Percentiles rank a stretch among this genome's conserved stretches.
Evolutionary conservation across 1,140 invertebrate species (phyloP).

Genomic region (Drosophila subobscura): DNA sequence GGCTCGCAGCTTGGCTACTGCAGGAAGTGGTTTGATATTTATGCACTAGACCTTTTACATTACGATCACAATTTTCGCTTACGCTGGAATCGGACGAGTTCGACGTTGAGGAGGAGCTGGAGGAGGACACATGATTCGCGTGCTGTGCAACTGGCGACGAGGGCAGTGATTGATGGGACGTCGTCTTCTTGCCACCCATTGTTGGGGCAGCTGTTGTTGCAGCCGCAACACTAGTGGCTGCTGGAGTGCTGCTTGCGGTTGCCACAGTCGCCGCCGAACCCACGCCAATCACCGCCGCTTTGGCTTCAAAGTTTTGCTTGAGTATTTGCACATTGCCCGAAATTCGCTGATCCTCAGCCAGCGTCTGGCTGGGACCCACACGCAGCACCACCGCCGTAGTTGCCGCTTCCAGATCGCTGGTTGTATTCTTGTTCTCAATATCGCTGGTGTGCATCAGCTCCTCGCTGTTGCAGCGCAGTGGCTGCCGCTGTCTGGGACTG

Average conservation of each 20-base stretch:
- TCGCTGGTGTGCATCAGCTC: conserved; percentile 81
- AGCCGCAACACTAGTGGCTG: conserved; percentile 14
- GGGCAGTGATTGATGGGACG: conserved; percentile 79
- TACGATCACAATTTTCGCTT: conserved; percentile 86
- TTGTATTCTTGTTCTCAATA: conserved; percentile 78
- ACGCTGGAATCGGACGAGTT: conserved; percentile 76
- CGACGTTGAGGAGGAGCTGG: conserved; percentile 64
- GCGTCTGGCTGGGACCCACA: conserved; percentile 18
- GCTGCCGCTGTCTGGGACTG: conserved; percentile 56
- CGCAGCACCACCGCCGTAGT: conserved; percentile 53
- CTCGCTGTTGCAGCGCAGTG: conserved; percentile 79
- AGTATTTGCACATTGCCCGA: conserved; percentile 91
- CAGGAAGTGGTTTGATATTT: conserved; percentile 86
- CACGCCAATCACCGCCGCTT: conserved; percentile 84
- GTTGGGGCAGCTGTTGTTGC: neutral
- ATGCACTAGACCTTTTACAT: conserved; percentile 89
- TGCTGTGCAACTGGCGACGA: conserved; percentile 82
- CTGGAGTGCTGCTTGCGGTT: conserved; percentile 65
- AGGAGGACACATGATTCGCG: conserved; percentile 59
- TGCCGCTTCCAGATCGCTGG: conserved; percentile 36
- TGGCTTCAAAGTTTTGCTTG: conserved; percentile 94
- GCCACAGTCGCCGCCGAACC: conserved; percentile 32
- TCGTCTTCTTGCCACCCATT: conserved; percentile 23
- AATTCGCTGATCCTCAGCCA: conserved; percentile 77
- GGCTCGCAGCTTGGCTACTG: conserved; percentile 57